Conservation (phyloP, 1,140 invertebrate species). For the Eriosoma lanigerum region DNA sequence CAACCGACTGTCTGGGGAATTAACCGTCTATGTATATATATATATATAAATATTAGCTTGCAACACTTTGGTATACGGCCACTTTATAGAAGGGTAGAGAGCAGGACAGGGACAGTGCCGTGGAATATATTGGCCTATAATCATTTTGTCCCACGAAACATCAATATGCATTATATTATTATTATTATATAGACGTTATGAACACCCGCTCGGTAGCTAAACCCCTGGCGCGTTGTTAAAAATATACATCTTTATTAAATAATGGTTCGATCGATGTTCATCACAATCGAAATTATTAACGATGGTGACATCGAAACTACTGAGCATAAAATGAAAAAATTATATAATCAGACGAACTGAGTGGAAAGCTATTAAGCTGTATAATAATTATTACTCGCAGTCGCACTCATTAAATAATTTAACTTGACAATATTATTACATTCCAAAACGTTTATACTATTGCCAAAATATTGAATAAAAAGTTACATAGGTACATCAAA, state of each 20-base stretch:
- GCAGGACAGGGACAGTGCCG: neutral
- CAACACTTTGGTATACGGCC: neutral
- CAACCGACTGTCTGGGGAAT: constrained; percentile 12
- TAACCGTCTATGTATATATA: too few relatives aligned
- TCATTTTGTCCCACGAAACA: neutral
- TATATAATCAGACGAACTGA: too few relatives aligned
- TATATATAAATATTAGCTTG: neutral
- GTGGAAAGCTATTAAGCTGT: too few relatives aligned
- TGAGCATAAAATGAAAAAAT: too few relatives aligned
- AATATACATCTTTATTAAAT: neutral
- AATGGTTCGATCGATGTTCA: neutral
- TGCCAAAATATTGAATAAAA: too few relatives aligned
- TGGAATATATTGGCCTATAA: neutral
- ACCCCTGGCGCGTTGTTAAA: neutral
- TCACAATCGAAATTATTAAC: neutral
- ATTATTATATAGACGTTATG: neutral
- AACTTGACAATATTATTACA: too few relatives aligned
- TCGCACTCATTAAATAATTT: too few relatives aligned
- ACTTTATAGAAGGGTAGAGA: neutral
- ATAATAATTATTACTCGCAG: too few relatives aligned
- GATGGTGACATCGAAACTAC: too few relatives aligned
- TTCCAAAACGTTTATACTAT: too few relatives aligned
- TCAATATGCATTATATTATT: neutral
- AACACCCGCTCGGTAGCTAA: neutral
- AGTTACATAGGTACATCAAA: too few relatives aligned